phyloP scores from a whole-genome alignment of 2,797 vertebrate genomes.

The Cebuella pygmaea region DNA sequence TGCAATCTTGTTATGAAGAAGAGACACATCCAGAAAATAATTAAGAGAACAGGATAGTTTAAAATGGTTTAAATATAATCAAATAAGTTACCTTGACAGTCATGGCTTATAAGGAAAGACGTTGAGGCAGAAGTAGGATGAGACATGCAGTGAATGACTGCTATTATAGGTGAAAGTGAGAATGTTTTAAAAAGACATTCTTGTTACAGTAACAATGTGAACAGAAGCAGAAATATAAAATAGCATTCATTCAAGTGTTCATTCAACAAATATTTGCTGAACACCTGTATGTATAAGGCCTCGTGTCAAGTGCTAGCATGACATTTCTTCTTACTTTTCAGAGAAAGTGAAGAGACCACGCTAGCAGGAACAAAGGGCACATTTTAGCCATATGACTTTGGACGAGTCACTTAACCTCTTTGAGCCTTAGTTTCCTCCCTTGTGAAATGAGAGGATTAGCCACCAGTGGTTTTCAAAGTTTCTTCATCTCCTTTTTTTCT shows the following conservation, averaged over 20 bases:
- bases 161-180: background rate
- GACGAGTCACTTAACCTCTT: conserved; percentile 64
- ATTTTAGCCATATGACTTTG: conserved; percentile 53
- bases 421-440: conserved; percentile 8
- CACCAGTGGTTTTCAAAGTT: background rate
- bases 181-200: background rate
- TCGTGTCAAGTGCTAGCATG: conserved; percentile 22
- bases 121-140: background rate
- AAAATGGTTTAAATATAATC: background rate
- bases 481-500: background rate
- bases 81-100: background rate
- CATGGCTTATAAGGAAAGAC: background rate
- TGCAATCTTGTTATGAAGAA: background rate
- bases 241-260: conserved; percentile 43
- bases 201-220: background rate
- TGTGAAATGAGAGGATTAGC: conserved; percentile 30
- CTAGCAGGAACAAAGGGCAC: conserved; percentile 10
- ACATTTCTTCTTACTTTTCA: conserved; percentile 23
- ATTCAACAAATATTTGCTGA: conserved; percentile 62
- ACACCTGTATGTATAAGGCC: conserved; percentile 14
- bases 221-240: conserved; percentile 13
- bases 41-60: background rate
- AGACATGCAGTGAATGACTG: background rate
- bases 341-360: background rate
- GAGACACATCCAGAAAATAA: background rate